These are phyloP conservation scores for Carassius auratus DNA, from an alignment of 2,113 vertebrate genomes.

Conservation along the genomic window DNA sequence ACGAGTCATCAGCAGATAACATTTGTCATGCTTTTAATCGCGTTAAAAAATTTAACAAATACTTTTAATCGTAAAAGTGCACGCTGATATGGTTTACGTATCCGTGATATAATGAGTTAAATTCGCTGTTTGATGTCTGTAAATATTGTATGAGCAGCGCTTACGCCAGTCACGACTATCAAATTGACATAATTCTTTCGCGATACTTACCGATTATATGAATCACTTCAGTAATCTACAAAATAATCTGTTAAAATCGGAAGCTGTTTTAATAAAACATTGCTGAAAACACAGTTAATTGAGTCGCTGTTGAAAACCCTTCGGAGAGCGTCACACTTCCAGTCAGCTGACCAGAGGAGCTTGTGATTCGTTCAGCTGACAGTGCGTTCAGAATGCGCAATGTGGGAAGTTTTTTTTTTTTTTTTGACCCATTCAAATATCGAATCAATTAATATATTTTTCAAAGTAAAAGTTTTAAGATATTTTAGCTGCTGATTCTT, in stretches of 20 bases:
- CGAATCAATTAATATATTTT: background rate
- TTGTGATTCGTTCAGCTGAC: background rate
- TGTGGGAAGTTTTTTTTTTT: background rate
- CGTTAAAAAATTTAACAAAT: background rate
- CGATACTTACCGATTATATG: slow-evolving; percentile 5
- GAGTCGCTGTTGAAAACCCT: background rate
- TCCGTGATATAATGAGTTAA: background rate
- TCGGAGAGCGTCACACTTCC: slow-evolving; percentile 58
- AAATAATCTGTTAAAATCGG: background rate
- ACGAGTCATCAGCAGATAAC: background rate
- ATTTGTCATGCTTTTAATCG: background rate
- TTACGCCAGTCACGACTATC: background rate
- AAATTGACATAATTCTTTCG: background rate
- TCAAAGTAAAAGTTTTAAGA: background rate
- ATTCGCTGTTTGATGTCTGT: background rate
- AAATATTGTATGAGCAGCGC: slow-evolving; percentile 2
- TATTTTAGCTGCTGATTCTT: background rate
- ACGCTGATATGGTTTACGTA: too few relatives aligned
- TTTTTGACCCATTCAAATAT: background rate
- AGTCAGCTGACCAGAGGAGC: slow-evolving; percentile 72
- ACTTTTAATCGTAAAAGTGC: background rate
- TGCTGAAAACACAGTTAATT: background rate
- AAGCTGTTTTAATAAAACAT: background rate
- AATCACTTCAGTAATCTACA: background rate
- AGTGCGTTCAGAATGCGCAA: slow-evolving; percentile 28